phyloP scores from a whole-genome alignment of 1,140 invertebrate genomes.

The Diorhabda elongata region DNA sequence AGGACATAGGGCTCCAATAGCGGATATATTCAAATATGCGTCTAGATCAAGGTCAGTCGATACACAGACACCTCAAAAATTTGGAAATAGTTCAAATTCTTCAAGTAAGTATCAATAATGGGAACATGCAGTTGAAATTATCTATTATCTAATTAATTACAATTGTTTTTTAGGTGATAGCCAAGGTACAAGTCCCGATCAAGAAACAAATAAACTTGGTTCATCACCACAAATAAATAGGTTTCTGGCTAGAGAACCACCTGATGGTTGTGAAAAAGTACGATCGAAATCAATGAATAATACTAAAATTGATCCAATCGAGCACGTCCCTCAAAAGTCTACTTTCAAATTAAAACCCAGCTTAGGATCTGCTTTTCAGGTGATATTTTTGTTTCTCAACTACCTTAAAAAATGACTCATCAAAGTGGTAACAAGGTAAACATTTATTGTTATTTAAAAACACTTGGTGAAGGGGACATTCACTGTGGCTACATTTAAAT shows the following conservation, averaged over 20 bases:
- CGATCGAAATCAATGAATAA: slow-evolving; percentile 30
- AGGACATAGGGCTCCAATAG: slow-evolving; percentile 76
- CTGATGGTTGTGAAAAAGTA: slow-evolving; percentile 75
- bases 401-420: no score
- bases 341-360: slow-evolving; percentile 76
- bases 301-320: slow-evolving; percentile 59
- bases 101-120: slow-evolving; percentile 49
- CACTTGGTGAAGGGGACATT: no score
- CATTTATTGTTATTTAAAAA: no score
- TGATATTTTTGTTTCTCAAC: background rate
- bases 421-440: no score
- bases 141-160: background rate
- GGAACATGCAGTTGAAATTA: background rate
- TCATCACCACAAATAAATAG: slow-evolving; percentile 70
- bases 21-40: slow-evolving; percentile 65
- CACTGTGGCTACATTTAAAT: no score
- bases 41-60: slow-evolving; percentile 62
- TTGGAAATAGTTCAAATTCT: slow-evolving; percentile 48
- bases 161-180: slow-evolving; percentile 47
- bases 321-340: slow-evolving; percentile 32
- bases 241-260: slow-evolving; percentile 78
- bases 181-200: slow-evolving; percentile 58
- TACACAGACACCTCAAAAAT: slow-evolving; percentile 71
- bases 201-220: slow-evolving; percentile 53
- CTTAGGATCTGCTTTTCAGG: slow-evolving; percentile 69